Conservation (phyloP, 2,113 vertebrate genomes). For the Xenopus tropicalis region UCB_Xtro_10.0 CM004447.2:124931001-124931500, state of each 20-base stretch:
- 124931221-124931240: slow-evolving; percentile 17
- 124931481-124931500: too few species aligned
- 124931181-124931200: slow-evolving; percentile 39
- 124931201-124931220: slow-evolving; percentile 29
- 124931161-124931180: slow-evolving; percentile 42
- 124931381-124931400: too few species aligned
- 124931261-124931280: background rate
- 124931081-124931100: slow-evolving; percentile 25
- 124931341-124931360: too few species aligned
- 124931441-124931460: too few species aligned
- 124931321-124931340: too few species aligned
- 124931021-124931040: slow-evolving; percentile 42
- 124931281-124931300: background rate
- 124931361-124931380: too few species aligned
- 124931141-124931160: slow-evolving; percentile 43
- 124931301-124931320: too few species aligned
- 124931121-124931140: slow-evolving; percentile 38
- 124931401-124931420: too few species aligned
- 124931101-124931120: slow-evolving; percentile 39
- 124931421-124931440: too few species aligned
- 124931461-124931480: too few species aligned
- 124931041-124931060: slow-evolving; percentile 31
- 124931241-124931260: background rate
- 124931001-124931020: slow-evolving; percentile 43
- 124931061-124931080: slow-evolving; percentile 39